phyloP scores from a whole-genome alignment of 92 coral and sea anemone genomes.

The Palythoa grandiflora region DNA sequence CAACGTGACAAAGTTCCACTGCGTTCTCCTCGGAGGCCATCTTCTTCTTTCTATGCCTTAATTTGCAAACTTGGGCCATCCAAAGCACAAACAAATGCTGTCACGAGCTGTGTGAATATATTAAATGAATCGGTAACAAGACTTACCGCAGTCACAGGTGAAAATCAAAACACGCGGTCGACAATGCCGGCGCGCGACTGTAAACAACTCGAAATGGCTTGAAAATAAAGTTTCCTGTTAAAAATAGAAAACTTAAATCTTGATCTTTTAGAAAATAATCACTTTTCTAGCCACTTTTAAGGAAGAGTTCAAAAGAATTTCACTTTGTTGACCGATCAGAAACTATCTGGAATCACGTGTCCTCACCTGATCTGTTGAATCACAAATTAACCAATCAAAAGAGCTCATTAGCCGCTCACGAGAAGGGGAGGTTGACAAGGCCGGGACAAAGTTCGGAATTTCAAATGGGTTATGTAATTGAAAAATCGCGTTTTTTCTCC shows the following conservation, averaged over 20 bases:
- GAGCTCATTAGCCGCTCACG: neutral
- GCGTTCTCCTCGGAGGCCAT: conserved; percentile 41
- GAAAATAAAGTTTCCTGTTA: neutral
- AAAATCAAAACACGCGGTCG: conserved; percentile 42
- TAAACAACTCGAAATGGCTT: conserved; percentile 19
- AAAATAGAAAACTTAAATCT: neutral
- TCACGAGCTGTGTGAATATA: conserved; percentile 18
- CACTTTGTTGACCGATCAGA: neutral
- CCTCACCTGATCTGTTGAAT: conserved; percentile 41
- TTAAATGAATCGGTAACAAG: conserved; percentile 13
- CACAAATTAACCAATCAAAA: conserved; percentile 31
- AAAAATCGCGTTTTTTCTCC: no score
- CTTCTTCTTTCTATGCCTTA: conserved; percentile 37
- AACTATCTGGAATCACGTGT: conserved; percentile 8
- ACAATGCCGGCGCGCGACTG: neutral
- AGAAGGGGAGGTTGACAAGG: neutral
- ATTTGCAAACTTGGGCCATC: conserved; percentile 40
- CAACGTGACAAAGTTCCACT: conserved; percentile 40
- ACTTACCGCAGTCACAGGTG: conserved; percentile 44
- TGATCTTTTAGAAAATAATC: neutral
- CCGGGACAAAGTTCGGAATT: neutral
- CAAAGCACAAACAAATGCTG: conserved; percentile 36
- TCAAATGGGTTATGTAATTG: no score
- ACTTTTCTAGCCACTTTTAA: neutral
- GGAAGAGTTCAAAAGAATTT: neutral